Evolutionary conservation across 2,888 invertebrate species (phyloP).

Genomic region (Frankliniella fusca): DNA sequence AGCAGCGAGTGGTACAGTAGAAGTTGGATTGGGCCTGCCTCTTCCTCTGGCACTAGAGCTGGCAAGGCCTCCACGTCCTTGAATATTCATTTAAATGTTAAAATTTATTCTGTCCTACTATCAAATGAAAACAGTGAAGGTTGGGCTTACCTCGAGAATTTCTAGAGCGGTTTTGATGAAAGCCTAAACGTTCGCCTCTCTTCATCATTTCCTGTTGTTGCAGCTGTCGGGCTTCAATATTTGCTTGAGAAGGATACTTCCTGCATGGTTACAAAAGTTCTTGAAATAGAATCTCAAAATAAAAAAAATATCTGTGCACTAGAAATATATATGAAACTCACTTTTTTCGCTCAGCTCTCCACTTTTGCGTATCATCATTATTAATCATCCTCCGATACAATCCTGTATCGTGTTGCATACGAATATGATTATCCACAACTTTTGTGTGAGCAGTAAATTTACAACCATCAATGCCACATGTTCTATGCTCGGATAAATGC

Average conservation of each 20-base stretch:
- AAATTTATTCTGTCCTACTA: background rate
- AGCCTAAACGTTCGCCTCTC: slow-evolving; percentile 52
- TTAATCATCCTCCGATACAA: slow-evolving; percentile 73
- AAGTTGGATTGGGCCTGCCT: background rate
- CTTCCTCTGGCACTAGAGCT: background rate
- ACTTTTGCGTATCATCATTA: slow-evolving; percentile 77
- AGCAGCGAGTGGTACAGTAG: background rate
- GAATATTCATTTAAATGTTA: slow-evolving; percentile 17
- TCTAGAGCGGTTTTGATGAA: slow-evolving; percentile 40
- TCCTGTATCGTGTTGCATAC: slow-evolving; percentile 79
- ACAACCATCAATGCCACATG: slow-evolving; percentile 78
- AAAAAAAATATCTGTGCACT: background rate
- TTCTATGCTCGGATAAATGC: slow-evolving; percentile 70
- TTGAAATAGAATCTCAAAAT: slow-evolving; percentile 17
- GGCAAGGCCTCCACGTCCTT: background rate
- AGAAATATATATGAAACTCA: background rate
- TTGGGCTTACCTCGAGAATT: background rate
- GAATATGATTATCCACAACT: slow-evolving; percentile 74
- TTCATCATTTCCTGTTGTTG: slow-evolving; percentile 45
- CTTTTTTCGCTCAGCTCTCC: slow-evolving; percentile 74
- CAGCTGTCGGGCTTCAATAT: slow-evolving; percentile 45
- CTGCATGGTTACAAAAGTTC: slow-evolving; percentile 43
- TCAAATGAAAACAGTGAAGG: no score
- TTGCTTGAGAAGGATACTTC: slow-evolving; percentile 66
- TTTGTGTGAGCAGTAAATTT: slow-evolving; percentile 72